phyloP scores from a whole-genome alignment of 2,888 invertebrate species.

The Drosophila cracens region DNA sequence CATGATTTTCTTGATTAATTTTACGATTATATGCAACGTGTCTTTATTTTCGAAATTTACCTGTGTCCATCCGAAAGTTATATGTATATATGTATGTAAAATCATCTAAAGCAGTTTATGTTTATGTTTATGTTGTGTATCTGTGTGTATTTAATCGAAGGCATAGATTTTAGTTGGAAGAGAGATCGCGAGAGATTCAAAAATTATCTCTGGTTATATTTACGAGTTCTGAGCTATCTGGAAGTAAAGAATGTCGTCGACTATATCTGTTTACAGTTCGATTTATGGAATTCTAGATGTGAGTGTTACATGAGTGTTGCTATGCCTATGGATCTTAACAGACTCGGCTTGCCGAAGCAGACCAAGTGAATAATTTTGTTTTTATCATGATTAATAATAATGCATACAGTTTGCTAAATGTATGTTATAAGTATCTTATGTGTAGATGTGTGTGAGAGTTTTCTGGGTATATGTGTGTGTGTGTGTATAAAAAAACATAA shows the following conservation, averaged over 20 bases:
- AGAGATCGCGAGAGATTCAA: background rate
- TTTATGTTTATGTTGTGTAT: conserved; percentile 22
- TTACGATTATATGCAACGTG: conserved; percentile 55
- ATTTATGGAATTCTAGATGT: conserved; percentile 3
- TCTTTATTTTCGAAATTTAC: conserved; percentile 49
- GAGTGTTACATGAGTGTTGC: background rate
- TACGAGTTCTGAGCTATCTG: conserved; percentile 1
- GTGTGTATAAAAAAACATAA: conserved; percentile 51
- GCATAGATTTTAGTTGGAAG: conserved; percentile 7
- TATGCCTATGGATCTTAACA: conserved; percentile 4
- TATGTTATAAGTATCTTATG: conserved; percentile 37
- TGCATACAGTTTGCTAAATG: conserved; percentile 60
- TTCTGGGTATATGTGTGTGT: conserved; percentile 21
- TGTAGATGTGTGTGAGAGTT: conserved; percentile 36
- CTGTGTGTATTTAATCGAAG: conserved; percentile 10
- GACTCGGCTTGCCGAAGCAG: conserved; percentile 6
- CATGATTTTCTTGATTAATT: conserved; percentile 42
- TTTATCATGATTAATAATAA: conserved; percentile 53
- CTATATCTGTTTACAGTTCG: background rate
- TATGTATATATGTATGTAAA: conserved; percentile 23
- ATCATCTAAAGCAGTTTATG: conserved; percentile 31
- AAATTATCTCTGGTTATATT: background rate
- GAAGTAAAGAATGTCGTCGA: conserved; percentile 1
- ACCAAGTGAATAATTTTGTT: conserved; percentile 22
- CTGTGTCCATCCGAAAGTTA: conserved; percentile 63